Percentiles rank a stretch among this genome's conserved stretches.
These are phyloP conservation scores for Trimorus sp. DNA, from an alignment of 2,888 invertebrate species.

Conservation along the genomic window DNA sequence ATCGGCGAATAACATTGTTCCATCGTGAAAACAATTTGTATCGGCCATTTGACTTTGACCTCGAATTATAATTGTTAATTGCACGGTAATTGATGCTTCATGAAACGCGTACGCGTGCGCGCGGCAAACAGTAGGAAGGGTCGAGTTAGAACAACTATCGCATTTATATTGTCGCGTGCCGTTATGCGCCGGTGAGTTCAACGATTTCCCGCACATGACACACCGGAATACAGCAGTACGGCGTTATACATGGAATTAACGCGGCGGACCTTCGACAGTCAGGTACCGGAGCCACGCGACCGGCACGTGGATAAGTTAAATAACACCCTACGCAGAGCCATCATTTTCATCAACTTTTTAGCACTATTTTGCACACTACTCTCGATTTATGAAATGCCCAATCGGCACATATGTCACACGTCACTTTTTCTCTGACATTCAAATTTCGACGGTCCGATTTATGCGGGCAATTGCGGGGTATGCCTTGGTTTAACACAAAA, in stretches of 20 bases:
- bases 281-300: slow-evolving; percentile 68
- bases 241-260: slow-evolving; percentile 69
- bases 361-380: slow-evolving; percentile 16
- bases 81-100: slow-evolving; percentile 36
- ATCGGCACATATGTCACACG: slow-evolving; percentile 12
- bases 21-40: neutral
- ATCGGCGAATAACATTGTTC: too few relatives aligned
- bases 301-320: slow-evolving; percentile 67
- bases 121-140: slow-evolving; percentile 29
- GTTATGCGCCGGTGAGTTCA: slow-evolving; percentile 68
- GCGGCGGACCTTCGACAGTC: slow-evolving; percentile 58
- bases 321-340: slow-evolving; percentile 37
- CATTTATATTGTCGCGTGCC: slow-evolving; percentile 67
- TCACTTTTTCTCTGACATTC: neutral
- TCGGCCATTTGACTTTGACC: slow-evolving; percentile 24
- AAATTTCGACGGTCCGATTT: slow-evolving; percentile 3
- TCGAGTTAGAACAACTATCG: slow-evolving; percentile 49
- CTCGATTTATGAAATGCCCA: slow-evolving; percentile 1
- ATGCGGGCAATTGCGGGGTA: neutral
- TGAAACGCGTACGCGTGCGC: slow-evolving; percentile 2
- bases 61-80: slow-evolving; percentile 24
- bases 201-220: slow-evolving; percentile 77
- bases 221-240: slow-evolving; percentile 73
- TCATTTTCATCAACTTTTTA: slow-evolving; percentile 56
- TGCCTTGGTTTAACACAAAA: slow-evolving; percentile 1